Base-by-base conservation (phyloP, 2,888 invertebrate genomes). In the Drosophila anomalata region DNA sequence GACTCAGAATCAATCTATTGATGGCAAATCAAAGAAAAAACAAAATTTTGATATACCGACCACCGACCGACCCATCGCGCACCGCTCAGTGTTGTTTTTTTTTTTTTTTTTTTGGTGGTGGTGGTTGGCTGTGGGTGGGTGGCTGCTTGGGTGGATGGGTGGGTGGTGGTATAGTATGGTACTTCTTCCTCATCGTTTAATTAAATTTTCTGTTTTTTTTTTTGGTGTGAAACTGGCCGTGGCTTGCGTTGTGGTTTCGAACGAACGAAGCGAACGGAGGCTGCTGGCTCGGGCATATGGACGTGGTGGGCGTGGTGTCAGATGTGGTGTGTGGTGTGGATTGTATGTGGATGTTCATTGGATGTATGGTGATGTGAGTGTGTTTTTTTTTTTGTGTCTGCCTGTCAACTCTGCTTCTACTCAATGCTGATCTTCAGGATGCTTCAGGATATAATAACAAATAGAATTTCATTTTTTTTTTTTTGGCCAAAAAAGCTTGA, bases 251-350 rank as follows among this genome's bases (percentile, higher is more conserved):
- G 77, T 62, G 79, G 66, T 79, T 62, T 79, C 76, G 87, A 81
- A 83, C 76, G 87, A 81, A 83, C 87, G 84, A 85, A 87, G 82
- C 87, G 87, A 87, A 82, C 85, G 86, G 86, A 84, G 82, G 79
- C 82, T 78, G 62, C 66, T 82, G 77, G 75, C 59, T 83, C 69
- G 80, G 87, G 87, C 84, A 83, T 86, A 73, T 72, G 83, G 72
- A 82, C 73, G 73, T 83, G 80, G 73, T 83, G 80, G 80, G 74
- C 82, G 77, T 76, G 69, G 69, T 70, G 44, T 61, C 53, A 51
- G 52, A 52, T 61, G 61, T 48, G 50, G 26, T 54, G 47, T 17
- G 42, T n/a, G 62, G 55, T 57, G 48, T 66, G 56, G 63, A 54
- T 48, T 52, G 52, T 57, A 65, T 44, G 56, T 67, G 57, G 50